Evolutionary conservation across 2,888 invertebrate species (phyloP).

Genomic region (Pyrrhia umbra): DNA sequence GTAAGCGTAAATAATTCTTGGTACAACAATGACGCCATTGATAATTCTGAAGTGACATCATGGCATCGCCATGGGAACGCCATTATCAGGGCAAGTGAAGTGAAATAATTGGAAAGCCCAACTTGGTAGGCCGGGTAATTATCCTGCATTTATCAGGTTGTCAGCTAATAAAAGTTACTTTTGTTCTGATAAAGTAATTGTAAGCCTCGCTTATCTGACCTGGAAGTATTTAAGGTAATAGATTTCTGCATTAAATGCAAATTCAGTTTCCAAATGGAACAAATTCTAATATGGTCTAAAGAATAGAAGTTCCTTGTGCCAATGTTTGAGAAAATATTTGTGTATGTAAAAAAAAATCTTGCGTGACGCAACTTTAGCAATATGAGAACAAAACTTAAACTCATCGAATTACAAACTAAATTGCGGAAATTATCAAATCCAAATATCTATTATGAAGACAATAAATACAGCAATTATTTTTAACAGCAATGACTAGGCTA

Average conservation of each 20-base stretch:
- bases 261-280: too few species aligned
- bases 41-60: constrained; percentile 33
- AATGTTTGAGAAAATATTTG: too few species aligned
- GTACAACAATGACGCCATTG: constrained; percentile 27
- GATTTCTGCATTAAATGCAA: too few species aligned
- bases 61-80: constrained; percentile 20
- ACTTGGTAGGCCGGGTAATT: too few species aligned
- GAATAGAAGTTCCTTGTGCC: neutral
- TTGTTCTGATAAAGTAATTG: neutral
- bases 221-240: too few species aligned
- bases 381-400: neutral
- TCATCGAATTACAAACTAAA: constrained; percentile 7
- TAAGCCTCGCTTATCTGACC: too few species aligned
- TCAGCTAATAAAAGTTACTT: neutral
- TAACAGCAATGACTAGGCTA: constrained; percentile 39
- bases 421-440: constrained; percentile 35
- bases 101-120: neutral
- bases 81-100: constrained; percentile 7
- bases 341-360: too few species aligned
- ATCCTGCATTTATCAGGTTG: neutral
- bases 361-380: neutral
- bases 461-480: constrained; percentile 45
- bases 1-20: constrained; percentile 6
- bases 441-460: constrained; percentile 33
- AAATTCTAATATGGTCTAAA: neutral